These are phyloP conservation scores for Polyommatus iphigenia DNA, from an alignment of 2,888 invertebrate species.

Conservation along the genomic window DNA sequence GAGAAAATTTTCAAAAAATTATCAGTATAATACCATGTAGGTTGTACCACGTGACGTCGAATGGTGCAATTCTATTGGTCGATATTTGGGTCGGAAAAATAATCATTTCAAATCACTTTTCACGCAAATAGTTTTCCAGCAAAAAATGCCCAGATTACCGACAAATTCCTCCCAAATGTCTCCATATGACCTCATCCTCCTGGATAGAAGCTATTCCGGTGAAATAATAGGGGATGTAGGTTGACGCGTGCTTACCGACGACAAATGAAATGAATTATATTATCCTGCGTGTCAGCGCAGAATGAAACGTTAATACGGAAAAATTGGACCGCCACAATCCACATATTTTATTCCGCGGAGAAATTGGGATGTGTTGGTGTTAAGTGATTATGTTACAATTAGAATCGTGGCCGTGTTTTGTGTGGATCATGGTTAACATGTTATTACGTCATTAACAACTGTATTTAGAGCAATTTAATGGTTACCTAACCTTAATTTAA, in stretches of 20 bases:
- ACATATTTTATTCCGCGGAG: constrained; percentile 17
- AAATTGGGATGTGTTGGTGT: constrained; percentile 17
- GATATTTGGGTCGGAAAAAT: too few relatives aligned
- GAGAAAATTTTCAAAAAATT: too few relatives aligned
- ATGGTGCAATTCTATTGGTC: too few relatives aligned
- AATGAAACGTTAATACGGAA: constrained; percentile 23
- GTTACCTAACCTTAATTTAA: too few relatives aligned
- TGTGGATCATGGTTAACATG: neutral
- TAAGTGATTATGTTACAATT: neutral
- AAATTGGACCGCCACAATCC: neutral
- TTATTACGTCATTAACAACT: too few relatives aligned
- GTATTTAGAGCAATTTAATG: too few relatives aligned
- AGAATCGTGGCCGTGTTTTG: neutral
- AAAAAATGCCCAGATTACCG: constrained; percentile 26
- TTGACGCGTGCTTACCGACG: constrained; percentile 25
- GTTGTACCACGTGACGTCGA: too few relatives aligned
- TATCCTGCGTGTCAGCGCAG: neutral
- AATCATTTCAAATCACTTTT: neutral
- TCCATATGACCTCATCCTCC: constrained; percentile 35
- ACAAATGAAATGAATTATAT: constrained; percentile 31
- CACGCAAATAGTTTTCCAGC: neutral
- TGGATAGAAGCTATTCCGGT: constrained; percentile 35
- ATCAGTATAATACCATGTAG: too few relatives aligned
- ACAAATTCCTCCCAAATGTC: constrained; percentile 32
- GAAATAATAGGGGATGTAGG: constrained; percentile 37